Evolutionary conservation across 2,113 vertebrate genomes (phyloP).

Genomic region (Coregonus clupeaformis): DNA sequence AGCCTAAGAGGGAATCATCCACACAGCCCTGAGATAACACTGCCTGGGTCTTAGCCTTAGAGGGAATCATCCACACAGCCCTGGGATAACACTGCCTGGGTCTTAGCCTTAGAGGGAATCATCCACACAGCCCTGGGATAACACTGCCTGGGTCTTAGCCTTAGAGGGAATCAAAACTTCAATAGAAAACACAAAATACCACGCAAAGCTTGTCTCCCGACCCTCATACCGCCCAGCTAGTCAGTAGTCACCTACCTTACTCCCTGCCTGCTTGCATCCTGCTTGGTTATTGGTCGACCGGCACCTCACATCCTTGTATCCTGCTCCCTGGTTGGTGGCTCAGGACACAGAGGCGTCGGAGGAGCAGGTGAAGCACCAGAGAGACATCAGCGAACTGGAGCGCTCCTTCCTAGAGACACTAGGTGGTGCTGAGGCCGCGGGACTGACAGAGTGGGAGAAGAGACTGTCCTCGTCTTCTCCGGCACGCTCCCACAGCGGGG

Average conservation of each 20-base stretch:
- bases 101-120: too few relatives aligned
- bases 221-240: neutral
- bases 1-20: too few relatives aligned
- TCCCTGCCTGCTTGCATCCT: neutral
- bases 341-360: slow-evolving; percentile 77
- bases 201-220: too few relatives aligned
- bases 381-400: slow-evolving; percentile 93
- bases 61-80: too few relatives aligned
- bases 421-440: slow-evolving; percentile 62
- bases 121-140: too few relatives aligned
- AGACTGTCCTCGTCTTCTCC: slow-evolving; percentile 86
- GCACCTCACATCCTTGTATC: slow-evolving; percentile 36
- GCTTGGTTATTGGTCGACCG: neutral
- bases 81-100: too few relatives aligned
- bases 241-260: neutral
- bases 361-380: slow-evolving; percentile 89
- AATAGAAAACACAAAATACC: too few relatives aligned
- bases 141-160: too few relatives aligned
- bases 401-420: slow-evolving; percentile 89
- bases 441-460: slow-evolving; percentile 61
- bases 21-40: too few relatives aligned
- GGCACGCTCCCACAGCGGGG: slow-evolving; percentile 70
- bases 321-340: slow-evolving; percentile 50
- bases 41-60: too few relatives aligned
- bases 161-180: too few relatives aligned